Conservation (phyloP, 1,140 invertebrate species). For the Lepidurus packardi region DNA sequence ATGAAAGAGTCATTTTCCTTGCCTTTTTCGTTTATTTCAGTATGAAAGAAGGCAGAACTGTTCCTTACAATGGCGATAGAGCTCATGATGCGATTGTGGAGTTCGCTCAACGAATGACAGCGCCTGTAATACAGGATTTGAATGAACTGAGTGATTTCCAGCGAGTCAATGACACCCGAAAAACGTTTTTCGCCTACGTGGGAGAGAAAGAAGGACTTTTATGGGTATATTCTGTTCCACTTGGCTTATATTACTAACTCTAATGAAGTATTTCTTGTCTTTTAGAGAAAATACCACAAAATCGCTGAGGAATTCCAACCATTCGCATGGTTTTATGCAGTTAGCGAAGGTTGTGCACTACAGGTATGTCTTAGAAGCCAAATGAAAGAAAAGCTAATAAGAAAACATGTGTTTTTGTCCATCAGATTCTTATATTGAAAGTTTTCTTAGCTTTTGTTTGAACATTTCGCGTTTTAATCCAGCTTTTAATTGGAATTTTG, state of each 20-base stretch:
- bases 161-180: slow-evolving; percentile 63
- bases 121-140: slow-evolving; percentile 74
- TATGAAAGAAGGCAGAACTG: slow-evolving; percentile 74
- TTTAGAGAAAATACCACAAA: slow-evolving; percentile 64
- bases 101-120: slow-evolving; percentile 83
- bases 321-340: slow-evolving; percentile 71
- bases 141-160: slow-evolving; percentile 69
- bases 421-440: too few relatives aligned
- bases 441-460: too few relatives aligned
- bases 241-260: slow-evolving; percentile 29
- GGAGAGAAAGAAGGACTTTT: slow-evolving; percentile 66
- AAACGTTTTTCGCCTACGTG: slow-evolving; percentile 82
- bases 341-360: slow-evolving; percentile 50
- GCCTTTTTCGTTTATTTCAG: slow-evolving; percentile 50
- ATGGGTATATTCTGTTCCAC: slow-evolving; percentile 56
- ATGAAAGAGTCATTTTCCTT: slow-evolving; percentile 32
- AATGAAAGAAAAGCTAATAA: too few relatives aligned
- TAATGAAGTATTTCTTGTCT: slow-evolving; percentile 35
- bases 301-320: slow-evolving; percentile 72
- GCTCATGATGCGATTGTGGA: slow-evolving; percentile 85
- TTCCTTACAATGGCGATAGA: slow-evolving; percentile 82
- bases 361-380: slow-evolving; percentile 32
- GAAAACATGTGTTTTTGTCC: too few relatives aligned
- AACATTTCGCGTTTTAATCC: too few relatives aligned
- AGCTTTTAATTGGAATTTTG: too few relatives aligned